Evolutionary conservation across 2,888 invertebrate species (phyloP).

Genomic region (Hetaerina titia): DNA sequence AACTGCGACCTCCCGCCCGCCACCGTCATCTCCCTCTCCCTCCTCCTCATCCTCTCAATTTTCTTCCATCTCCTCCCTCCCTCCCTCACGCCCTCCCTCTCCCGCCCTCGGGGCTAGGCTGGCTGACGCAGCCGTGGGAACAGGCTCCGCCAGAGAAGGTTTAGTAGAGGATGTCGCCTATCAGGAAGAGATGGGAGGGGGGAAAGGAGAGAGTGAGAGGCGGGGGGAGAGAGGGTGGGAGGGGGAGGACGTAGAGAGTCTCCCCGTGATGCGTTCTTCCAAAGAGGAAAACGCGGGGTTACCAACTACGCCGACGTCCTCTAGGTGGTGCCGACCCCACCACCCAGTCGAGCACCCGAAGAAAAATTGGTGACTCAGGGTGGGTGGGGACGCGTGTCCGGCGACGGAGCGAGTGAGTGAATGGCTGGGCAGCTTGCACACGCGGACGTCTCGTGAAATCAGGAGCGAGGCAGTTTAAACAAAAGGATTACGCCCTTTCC

Average conservation of each 20-base stretch:
- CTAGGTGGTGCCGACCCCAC: background rate
- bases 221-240: background rate
- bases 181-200: constrained; percentile 51
- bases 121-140: constrained; percentile 65
- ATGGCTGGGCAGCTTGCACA: background rate
- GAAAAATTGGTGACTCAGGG: background rate
- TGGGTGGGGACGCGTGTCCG: background rate
- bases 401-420: background rate
- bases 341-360: background rate
- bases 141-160: constrained; percentile 14
- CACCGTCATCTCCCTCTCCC: constrained; percentile 71
- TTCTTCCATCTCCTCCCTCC: constrained; percentile 72
- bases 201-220: background rate
- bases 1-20: constrained; percentile 71
- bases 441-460: background rate
- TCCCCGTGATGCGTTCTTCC: constrained; percentile 28
- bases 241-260: background rate
- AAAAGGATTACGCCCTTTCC: background rate
- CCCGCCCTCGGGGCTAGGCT: constrained; percentile 53
- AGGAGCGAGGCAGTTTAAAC: background rate
- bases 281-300: constrained; percentile 58
- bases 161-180: constrained; percentile 63
- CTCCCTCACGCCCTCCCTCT: constrained; percentile 72
- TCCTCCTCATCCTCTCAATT: constrained; percentile 75
- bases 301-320: background rate